Conservation (phyloP, 1,140 invertebrate species). For the Drosophila prosaltans region DNA sequence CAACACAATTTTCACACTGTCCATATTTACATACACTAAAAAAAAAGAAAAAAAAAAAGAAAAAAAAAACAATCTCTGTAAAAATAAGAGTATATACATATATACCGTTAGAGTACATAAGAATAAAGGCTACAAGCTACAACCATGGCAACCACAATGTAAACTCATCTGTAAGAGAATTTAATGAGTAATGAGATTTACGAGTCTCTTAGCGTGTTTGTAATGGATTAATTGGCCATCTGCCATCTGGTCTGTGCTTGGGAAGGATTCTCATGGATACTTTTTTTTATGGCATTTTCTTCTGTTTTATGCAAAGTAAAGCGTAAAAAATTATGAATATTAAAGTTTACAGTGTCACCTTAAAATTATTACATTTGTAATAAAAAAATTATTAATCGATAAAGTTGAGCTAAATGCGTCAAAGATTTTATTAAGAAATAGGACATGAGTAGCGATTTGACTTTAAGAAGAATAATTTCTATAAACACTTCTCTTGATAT, state of each 20-base stretch:
- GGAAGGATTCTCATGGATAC: neutral
- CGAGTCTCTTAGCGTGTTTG: conserved; percentile 49
- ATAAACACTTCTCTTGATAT: too few relatives aligned
- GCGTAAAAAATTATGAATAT: neutral
- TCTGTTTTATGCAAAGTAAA: neutral
- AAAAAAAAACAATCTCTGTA: too few relatives aligned
- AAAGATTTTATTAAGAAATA: too few relatives aligned
- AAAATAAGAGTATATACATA: too few relatives aligned
- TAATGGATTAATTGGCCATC: conserved; percentile 62
- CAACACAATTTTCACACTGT: neutral
- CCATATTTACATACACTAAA: neutral
- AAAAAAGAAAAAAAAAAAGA: too few relatives aligned
- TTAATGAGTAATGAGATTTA: conserved; percentile 55
- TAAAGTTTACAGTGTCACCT: conserved; percentile 2
- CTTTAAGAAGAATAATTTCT: too few relatives aligned
- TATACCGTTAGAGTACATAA: too few relatives aligned
- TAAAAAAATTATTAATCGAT: conserved; percentile 2
- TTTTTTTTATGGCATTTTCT: neutral
- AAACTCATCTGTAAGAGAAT: neutral
- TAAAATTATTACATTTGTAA: neutral
- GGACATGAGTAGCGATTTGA: too few relatives aligned
- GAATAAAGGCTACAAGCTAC: too few relatives aligned
- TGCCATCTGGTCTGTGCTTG: conserved; percentile 13
- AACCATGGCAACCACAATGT: too few relatives aligned
- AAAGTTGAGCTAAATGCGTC: neutral